A percentile compares a stretch with the other conserved stretches of the same genome.
Conservation (phyloP, 2,797 vertebrate genomes). For the Falco rusticolus region DNA sequence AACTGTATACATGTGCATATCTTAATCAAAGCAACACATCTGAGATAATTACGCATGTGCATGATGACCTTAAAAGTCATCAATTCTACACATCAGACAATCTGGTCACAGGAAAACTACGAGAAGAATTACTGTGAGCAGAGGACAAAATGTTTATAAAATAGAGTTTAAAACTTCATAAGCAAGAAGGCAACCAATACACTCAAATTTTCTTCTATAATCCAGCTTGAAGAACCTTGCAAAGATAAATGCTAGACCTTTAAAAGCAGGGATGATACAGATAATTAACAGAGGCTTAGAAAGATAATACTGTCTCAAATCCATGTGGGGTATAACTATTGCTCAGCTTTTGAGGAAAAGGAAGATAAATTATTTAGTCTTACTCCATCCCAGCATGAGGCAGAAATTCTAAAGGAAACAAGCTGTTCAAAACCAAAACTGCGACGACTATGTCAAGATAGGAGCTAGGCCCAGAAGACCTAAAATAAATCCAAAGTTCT, state of each 20-base stretch:
- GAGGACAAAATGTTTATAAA: conserved; percentile 28
- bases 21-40: not conserved
- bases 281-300: conserved; percentile 64
- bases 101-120: not conserved
- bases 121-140: not conserved
- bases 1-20: not conserved
- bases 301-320: conserved; percentile 61
- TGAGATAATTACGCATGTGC: not conserved
- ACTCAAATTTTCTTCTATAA: conserved; percentile 8
- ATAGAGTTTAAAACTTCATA: conserved; percentile 30
- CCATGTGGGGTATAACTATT: conserved; percentile 42
- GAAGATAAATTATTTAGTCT: conserved; percentile 64
- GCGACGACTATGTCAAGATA: conserved; percentile 37
- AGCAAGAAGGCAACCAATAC: conserved; percentile 27
- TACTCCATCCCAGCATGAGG: conserved; percentile 48
- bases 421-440: conserved; percentile 62
- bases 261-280: conserved; percentile 63
- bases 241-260: conserved; percentile 58
- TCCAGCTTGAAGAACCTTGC: conserved; percentile 40
- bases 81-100: not conserved
- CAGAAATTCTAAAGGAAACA: conserved; percentile 60
- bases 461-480: conserved; percentile 3
- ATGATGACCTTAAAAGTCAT: not conserved
- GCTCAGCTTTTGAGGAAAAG: conserved; percentile 61
- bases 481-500: conserved; percentile 27